A percentile compares a stretch with the other conserved stretches of the same genome.
Evolutionary conservation across 2,888 invertebrate genomes (phyloP).

Genomic region (Volucella bombylans): DNA sequence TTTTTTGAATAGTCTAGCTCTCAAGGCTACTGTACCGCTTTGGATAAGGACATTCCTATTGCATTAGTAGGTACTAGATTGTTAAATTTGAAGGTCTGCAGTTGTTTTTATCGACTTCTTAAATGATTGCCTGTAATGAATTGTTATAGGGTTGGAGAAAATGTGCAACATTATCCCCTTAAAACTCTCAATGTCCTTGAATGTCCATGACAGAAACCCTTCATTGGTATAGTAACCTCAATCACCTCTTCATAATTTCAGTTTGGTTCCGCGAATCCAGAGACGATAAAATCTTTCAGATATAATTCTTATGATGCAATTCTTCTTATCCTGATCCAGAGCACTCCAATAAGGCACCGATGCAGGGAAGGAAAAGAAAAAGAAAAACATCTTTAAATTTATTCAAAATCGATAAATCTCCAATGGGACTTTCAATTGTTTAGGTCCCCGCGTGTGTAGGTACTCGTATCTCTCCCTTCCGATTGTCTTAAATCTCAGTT

Average conservation of each 20-base stretch:
- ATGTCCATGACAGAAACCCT: not conserved
- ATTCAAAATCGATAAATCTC: constrained; percentile 73
- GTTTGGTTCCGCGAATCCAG: not conserved
- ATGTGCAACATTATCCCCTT: no score
- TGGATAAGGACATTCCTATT: no score
- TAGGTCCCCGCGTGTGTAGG: not conserved
- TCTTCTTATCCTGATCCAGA: constrained; percentile 21
- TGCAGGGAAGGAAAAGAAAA: not conserved
- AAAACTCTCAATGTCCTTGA: no score
- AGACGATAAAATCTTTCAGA: constrained; percentile 32
- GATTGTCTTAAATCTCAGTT: constrained; percentile 68
- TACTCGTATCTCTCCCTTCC: constrained; percentile 49
- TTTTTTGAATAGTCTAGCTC: no score
- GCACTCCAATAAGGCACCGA: constrained; percentile 40
- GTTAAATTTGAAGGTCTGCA: no score
- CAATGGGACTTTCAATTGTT: constrained; percentile 68
- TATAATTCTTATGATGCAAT: constrained; percentile 58
- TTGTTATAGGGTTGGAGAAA: no score
- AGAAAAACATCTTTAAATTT: constrained; percentile 38
- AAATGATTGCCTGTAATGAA: no score
- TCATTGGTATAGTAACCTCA: not conserved
- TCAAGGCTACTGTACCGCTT: no score
- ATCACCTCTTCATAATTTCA: not conserved
- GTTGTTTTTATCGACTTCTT: no score
- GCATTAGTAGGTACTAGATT: no score